phyloP scores from a whole-genome alignment of 2,113 vertebrate species.

The Dicentrarchus labrax region DNA sequence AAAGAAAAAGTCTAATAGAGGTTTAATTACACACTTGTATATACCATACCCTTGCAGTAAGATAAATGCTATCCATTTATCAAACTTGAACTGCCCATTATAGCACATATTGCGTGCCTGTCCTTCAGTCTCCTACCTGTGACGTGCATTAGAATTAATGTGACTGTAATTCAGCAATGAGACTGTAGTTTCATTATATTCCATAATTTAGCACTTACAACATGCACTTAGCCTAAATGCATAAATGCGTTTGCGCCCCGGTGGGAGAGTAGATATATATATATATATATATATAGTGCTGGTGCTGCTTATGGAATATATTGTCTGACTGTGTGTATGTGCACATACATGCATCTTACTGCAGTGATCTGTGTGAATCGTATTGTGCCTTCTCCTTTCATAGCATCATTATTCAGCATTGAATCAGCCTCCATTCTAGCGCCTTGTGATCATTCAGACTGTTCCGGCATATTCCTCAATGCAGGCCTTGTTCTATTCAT shows the following conservation, averaged over 20 bases:
- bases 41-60: background rate
- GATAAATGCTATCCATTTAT: constrained; percentile 16
- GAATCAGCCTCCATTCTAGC: constrained; percentile 67
- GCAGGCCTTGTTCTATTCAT: constrained; percentile 78
- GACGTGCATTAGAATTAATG: constrained; percentile 27
- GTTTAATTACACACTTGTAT: constrained; percentile 28
- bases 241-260: constrained; percentile 10
- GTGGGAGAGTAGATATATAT: background rate
- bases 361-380: constrained; percentile 43
- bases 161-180: constrained; percentile 16
- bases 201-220: constrained; percentile 53
- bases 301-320: background rate
- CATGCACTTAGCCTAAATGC: constrained; percentile 38
- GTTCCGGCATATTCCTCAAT: constrained; percentile 69
- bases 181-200: constrained; percentile 40
- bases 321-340: background rate
- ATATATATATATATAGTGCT: background rate
- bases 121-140: constrained; percentile 1
- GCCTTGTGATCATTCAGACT: constrained; percentile 71
- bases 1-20: background rate
- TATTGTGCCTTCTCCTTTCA: constrained; percentile 73
- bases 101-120: constrained; percentile 15
- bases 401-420: constrained; percentile 71
- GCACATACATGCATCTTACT: constrained; percentile 35
- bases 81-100: constrained; percentile 16